Percentiles rank a stretch among this genome's conserved stretches.
Conservation (phyloP, 2,888 invertebrate genomes). For the Heliconius hortense region DNA sequence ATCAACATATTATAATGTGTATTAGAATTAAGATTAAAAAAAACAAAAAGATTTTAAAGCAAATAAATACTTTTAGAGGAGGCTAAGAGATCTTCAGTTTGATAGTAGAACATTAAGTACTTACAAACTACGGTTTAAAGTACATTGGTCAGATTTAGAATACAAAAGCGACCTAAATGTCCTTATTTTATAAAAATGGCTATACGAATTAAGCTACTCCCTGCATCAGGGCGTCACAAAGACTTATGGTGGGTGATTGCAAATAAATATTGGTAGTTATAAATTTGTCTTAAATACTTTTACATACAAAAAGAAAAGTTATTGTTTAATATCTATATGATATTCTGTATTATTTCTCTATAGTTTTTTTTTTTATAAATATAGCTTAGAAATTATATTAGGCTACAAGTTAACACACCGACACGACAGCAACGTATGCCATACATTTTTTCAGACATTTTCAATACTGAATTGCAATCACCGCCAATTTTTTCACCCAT, state of each 20-base stretch:
- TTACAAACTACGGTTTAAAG: slow-evolving; percentile 27
- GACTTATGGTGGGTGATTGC: neutral
- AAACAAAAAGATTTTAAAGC: slow-evolving; percentile 12
- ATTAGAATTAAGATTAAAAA: slow-evolving; percentile 6
- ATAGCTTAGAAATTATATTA: neutral
- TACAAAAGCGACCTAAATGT: slow-evolving; percentile 24
- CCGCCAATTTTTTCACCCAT: neutral
- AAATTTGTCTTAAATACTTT: neutral
- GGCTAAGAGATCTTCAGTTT: slow-evolving; percentile 30
- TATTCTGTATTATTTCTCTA: too few relatives aligned
- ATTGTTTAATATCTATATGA: neutral
- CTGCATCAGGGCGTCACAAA: slow-evolving; percentile 6
- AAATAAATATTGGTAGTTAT: neutral
- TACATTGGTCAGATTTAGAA: slow-evolving; percentile 28
- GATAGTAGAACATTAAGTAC: slow-evolving; percentile 32
- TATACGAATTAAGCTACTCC: slow-evolving; percentile 32
- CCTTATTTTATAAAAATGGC: slow-evolving; percentile 27
- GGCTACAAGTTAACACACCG: neutral
- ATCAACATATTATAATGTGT: neutral
- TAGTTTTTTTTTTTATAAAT: too few relatives aligned
- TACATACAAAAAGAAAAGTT: too few relatives aligned
- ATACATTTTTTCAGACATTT: neutral
- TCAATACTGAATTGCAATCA: neutral
- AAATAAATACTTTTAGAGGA: slow-evolving; percentile 27
- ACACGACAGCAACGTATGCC: too few relatives aligned